These are phyloP conservation scores for Rhyzopertha dominica DNA, from an alignment of 1,140 invertebrate species.

Conservation along the genomic window DNA sequence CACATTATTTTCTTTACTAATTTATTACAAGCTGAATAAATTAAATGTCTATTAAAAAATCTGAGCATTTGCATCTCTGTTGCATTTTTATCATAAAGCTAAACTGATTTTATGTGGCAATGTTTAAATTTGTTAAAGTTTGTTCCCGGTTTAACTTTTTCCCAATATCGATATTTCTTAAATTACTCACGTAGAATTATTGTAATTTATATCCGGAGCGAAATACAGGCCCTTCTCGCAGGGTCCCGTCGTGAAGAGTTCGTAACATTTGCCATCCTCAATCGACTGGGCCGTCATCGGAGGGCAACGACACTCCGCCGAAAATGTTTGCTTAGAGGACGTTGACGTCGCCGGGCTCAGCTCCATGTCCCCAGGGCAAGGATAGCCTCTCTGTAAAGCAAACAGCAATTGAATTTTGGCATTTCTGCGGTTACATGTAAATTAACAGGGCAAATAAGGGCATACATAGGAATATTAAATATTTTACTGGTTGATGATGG, in stretches of 20 bases:
- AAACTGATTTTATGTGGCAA: constrained; percentile 14
- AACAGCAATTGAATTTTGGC: no score
- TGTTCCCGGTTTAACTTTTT: no score
- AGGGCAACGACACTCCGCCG: constrained; percentile 71
- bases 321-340: constrained; percentile 51
- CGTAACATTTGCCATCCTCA: constrained; percentile 56
- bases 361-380: constrained; percentile 79
- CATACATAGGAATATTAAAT: no score
- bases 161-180: no score
- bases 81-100: neutral
- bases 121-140: no score
- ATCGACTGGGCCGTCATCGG: constrained; percentile 65
- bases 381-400: constrained; percentile 63
- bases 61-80: no score
- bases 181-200: constrained; percentile 24
- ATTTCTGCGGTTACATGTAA: no score
- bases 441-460: no score
- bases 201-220: constrained; percentile 51
- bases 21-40: no score
- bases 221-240: constrained; percentile 68
- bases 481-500: no score
- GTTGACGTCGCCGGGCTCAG: constrained; percentile 56
- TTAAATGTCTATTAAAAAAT: no score
- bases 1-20: no score
- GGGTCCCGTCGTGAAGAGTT: constrained; percentile 64